phyloP scores from a whole-genome alignment of 2,888 invertebrate species.

The Platerodrilus igneus region DNA sequence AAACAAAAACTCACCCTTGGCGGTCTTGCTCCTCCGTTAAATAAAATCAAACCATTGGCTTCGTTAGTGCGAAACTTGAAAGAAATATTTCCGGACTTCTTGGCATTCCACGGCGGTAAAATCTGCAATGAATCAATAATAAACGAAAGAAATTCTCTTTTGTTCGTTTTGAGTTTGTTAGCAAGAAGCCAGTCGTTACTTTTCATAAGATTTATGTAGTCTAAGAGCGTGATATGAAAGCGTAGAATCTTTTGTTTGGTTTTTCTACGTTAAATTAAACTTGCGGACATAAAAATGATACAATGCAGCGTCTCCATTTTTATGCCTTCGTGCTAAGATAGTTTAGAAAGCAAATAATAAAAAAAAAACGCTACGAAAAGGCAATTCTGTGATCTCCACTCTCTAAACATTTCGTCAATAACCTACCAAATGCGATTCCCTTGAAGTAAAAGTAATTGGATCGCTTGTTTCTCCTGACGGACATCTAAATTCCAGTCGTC shows the following conservation, averaged over 20 bases:
- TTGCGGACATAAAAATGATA: too few species aligned
- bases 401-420: too few species aligned
- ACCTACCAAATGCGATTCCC: slow-evolving; percentile 86
- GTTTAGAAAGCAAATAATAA: too few species aligned
- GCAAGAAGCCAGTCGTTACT: slow-evolving; percentile 6
- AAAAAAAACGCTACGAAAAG: too few species aligned
- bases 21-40: slow-evolving; percentile 79
- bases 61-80: slow-evolving; percentile 95
- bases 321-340: too few species aligned
- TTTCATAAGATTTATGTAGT: slow-evolving; percentile 12
- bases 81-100: slow-evolving; percentile 82
- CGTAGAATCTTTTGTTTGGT: too few species aligned
- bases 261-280: too few species aligned
- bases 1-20: slow-evolving; percentile 60
- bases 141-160: slow-evolving; percentile 10
- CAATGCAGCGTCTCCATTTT: too few species aligned
- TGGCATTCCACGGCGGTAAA: slow-evolving; percentile 87
- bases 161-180: too few species aligned
- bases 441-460: slow-evolving; percentile 87
- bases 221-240: slow-evolving; percentile 6
- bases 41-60: slow-evolving; percentile 88
- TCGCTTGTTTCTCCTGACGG: slow-evolving; percentile 80
- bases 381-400: too few species aligned
- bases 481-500: slow-evolving; percentile 82
- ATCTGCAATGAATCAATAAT: slow-evolving; percentile 54